phyloP scores from a whole-genome alignment of 2,797 vertebrate genomes.

The Halcyon leucocephala region DNA sequence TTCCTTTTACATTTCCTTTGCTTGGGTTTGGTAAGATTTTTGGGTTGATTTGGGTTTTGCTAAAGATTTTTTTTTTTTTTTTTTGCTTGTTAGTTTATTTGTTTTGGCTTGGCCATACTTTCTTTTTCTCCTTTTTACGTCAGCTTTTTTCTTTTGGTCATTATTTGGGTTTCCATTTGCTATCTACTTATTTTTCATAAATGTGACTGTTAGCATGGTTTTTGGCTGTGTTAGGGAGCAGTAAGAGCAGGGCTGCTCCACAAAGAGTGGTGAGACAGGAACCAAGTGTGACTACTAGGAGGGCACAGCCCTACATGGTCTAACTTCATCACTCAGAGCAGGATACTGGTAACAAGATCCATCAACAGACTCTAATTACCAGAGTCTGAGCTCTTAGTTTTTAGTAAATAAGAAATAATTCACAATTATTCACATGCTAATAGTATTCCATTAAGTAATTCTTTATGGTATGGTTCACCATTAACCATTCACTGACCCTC shows the following conservation, averaged over 20 bases:
- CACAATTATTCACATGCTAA: background rate
- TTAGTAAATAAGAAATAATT: background rate
- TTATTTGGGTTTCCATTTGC: background rate
- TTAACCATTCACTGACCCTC: background rate
- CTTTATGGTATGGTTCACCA: background rate
- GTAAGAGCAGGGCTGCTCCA: background rate
- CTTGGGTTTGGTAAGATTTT: background rate
- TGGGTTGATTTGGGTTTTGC: rapidly evolving
- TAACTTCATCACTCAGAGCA: background rate
- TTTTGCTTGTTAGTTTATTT: background rate
- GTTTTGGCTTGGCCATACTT: background rate
- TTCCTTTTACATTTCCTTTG: background rate
- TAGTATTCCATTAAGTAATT: background rate
- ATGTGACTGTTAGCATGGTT: background rate
- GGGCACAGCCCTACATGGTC: background rate
- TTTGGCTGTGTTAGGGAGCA: background rate
- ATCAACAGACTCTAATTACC: background rate
- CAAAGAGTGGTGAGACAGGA: background rate
- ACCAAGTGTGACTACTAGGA: background rate
- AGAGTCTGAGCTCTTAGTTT: background rate
- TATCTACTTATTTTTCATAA: background rate
- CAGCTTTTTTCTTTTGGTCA: background rate
- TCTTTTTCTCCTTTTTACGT: background rate
- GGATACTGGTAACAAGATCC: background rate
- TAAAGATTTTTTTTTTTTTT: background rate